Evolutionary conservation across 2,113 vertebrate species (phyloP).

Genomic region (Cranoglanis bouderius): DNA sequence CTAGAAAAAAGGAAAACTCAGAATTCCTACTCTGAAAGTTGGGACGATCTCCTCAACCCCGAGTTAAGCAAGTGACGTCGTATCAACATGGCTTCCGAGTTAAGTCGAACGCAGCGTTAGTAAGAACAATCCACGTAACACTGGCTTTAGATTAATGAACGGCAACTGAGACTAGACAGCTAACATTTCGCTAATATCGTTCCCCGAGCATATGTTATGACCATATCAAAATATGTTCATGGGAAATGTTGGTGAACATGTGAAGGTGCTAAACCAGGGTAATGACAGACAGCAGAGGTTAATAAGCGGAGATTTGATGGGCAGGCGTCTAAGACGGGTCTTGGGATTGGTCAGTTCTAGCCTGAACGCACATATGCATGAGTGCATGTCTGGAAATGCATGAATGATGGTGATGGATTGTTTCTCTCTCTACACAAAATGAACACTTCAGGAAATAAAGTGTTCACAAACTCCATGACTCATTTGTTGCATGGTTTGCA

Average conservation of each 20-base stretch:
- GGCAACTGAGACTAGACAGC: background rate
- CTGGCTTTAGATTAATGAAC: background rate
- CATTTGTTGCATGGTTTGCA: constrained; percentile 9
- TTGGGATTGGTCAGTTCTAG: constrained; percentile 13
- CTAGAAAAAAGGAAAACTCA: background rate
- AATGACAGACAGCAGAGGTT: background rate
- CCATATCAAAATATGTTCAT: background rate
- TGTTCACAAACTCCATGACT: background rate
- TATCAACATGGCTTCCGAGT: background rate
- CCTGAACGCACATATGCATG: constrained; percentile 31
- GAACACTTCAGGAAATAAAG: background rate
- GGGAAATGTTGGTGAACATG: background rate
- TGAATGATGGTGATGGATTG: constrained; percentile 27
- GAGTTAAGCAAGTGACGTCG: background rate
- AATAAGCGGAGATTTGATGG: background rate
- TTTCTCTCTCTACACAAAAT: background rate
- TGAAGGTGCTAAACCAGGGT: background rate
- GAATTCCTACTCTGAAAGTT: background rate
- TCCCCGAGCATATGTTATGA: background rate
- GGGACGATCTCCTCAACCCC: background rate
- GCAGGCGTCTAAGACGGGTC: background rate
- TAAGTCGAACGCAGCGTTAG: background rate
- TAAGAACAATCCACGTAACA: background rate
- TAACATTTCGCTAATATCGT: background rate
- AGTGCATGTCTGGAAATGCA: constrained; percentile 43